Conservation (phyloP, 2,888 invertebrate genomes). For the Malthinus flaveolus region DNA sequence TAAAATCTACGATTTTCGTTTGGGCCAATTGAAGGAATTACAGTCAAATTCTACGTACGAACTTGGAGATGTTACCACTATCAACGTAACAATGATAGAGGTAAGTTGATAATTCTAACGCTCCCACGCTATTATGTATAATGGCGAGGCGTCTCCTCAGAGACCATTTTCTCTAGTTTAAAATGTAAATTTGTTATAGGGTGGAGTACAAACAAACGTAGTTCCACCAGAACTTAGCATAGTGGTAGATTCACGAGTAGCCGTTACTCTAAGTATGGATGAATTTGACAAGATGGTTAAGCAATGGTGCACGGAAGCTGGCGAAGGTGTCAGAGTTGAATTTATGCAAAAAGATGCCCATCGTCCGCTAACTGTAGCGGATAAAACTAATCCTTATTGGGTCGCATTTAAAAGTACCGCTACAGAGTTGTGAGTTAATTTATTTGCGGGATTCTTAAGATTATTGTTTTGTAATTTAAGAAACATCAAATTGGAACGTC, state of each 20-base stretch:
- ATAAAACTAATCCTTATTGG: slow-evolving; percentile 64
- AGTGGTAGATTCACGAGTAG: slow-evolving; percentile 74
- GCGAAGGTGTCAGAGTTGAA: slow-evolving; percentile 59
- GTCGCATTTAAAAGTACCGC: slow-evolving; percentile 59
- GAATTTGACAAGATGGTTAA: slow-evolving; percentile 60
- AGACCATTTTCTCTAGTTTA: too few species aligned
- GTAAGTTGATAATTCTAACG: slow-evolving; percentile 53
- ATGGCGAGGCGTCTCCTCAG: too few species aligned
- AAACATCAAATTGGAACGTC: neutral
- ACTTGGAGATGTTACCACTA: slow-evolving; percentile 83
- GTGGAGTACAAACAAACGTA: slow-evolving; percentile 90
- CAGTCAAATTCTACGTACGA: neutral
- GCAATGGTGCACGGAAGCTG: slow-evolving; percentile 60
- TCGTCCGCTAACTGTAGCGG: slow-evolving; percentile 57
- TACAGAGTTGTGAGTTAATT: slow-evolving; percentile 49
- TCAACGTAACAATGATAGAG: slow-evolving; percentile 78
- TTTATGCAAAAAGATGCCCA: slow-evolving; percentile 58
- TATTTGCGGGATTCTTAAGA: neutral
- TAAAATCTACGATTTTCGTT: neutral
- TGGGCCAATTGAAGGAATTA: neutral
- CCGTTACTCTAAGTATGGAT: slow-evolving; percentile 63
- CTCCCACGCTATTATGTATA: too few species aligned
- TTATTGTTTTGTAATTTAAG: neutral
- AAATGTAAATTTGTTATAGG: slow-evolving; percentile 58
- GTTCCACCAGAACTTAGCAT: slow-evolving; percentile 80